Evolutionary conservation across 2,113 vertebrate genomes (phyloP).

Genomic region (Aegithalos caudatus): DNA sequence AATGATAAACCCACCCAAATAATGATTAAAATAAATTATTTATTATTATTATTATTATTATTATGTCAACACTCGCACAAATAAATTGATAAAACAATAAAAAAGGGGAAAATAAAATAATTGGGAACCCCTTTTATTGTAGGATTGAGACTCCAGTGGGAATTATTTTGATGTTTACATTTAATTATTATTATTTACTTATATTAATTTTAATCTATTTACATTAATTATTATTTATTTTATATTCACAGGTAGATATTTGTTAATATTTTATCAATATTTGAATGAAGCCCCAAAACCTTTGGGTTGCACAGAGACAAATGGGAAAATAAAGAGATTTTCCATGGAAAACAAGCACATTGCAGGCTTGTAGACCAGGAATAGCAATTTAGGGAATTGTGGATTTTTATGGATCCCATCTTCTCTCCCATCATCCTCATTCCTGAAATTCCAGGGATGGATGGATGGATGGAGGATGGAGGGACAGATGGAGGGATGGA

Average conservation of each 20-base stretch:
- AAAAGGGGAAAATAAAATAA: background rate
- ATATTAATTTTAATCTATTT: background rate
- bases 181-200: no score
- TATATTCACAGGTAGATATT: no score
- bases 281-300: no score
- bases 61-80: rapidly evolving
- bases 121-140: rapidly evolving
- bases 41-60: background rate
- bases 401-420: background rate
- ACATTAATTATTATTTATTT: background rate
- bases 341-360: background rate
- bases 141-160: no score
- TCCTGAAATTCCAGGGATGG: background rate
- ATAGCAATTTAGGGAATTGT: rapidly evolving
- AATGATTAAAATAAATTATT: background rate
- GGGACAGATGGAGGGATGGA: background rate
- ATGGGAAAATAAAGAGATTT: rapidly evolving
- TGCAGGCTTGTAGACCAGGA: rapidly evolving
- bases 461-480: no score
- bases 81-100: background rate
- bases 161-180: background rate
- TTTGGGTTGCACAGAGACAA: rapidly evolving
- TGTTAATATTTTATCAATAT: background rate
- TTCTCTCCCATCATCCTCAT: no score
- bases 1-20: background rate